Evolutionary conservation across 2,113 vertebrate genomes (phyloP), one percentile per base, ranked within the genome.

Genomic region (Daubentonia madagascariensis): DNA sequence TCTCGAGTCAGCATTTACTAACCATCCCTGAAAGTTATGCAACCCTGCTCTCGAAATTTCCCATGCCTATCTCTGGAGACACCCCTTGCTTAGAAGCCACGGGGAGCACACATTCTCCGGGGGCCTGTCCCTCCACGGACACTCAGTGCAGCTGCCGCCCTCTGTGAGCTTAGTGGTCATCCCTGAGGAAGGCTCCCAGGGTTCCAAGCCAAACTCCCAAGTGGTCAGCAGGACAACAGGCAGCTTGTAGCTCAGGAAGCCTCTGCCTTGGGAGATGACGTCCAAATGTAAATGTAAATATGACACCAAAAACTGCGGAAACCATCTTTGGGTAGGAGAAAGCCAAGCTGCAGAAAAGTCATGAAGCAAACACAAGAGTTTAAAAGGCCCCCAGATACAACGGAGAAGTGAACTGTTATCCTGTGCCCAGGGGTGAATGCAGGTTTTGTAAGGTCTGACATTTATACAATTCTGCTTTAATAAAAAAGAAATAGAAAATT

Each of bases 371-470:
- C 10, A 5, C 1, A 1, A 65, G 43, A 10, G 12, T 83, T 65
- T 57, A 50, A 61, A 91, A 78, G 45, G 48, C 48, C 16, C 18
- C 32, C 63, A 37, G 85, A 50, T 37, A 13, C 43, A 20, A 40
- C 0, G 1, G 12, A 37, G 67, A 85, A 3, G 13, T 20, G 11
- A 40, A 32, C 0, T 6, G 25, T 45, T 52, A 4, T 25, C 50
- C 28, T 37, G 43, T 0, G 0, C 35, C 32, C 2, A 23, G 30
- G n/a, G 20, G 8, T 6, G 14, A 20, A 17, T 6, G 22, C n/a
- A 50, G n/a, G 48, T n/a, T 78, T 76, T 11, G 28, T 37, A 12
- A 37, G 16, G 2, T 79, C 50, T 75, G 20, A 78, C 10, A 5
- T 22, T 32, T 48, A 70, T 3, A 45, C 1, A 40, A 22, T 43